Evolutionary conservation across 1,140 invertebrate genomes (phyloP), one percentile per base, ranked within the genome.

Genomic region (Goniozus legneri): DNA sequence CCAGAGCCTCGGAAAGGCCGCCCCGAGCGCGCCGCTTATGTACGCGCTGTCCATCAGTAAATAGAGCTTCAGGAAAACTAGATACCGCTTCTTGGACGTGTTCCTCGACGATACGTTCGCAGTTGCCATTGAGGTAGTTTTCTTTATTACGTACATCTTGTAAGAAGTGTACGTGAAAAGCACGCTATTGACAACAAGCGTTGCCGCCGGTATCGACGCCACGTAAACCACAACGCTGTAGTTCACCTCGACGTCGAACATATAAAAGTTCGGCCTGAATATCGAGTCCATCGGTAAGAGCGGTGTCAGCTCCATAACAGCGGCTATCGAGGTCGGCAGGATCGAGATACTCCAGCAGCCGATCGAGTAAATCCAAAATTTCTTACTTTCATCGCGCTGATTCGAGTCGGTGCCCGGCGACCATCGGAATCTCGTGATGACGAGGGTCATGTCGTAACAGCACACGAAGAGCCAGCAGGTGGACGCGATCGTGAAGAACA

Each of bases 31-130:
- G 6, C 61, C 56, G 4, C 64, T 58, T 0, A 72, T 8, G 58
- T 60, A 70, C 0, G 69, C 60, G 1, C 64, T 42, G 30, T 70
- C 66, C 69, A 70, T 70, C 7, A 69, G 38, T 1, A 67, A 37
- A 21, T 72, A 69, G 0, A 72, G 44, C 19, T 54, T 63, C 14
- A 71, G 24, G 30, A 56, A 69, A 27, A 27, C 24, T 27, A 27
- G 10, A 10, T 27, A 27, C 1, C 18, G 12, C 2, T 57, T 60
- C 14, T 58, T 63, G 37, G 47, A 67, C 0, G 48, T 41, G 2
- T 50, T 51, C 1, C 18, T 47, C 8, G 36, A 10, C 3, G 40
- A 54, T 6, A 34, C 46, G 19, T 60, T 64, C 4, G 49, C 44
- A 15, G 50, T 46, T 0, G 46, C 43, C 2, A 54, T 36, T 1